Evolutionary conservation across 1,140 invertebrate species (phyloP).

Genomic region (Drosophila yakuba): DNA sequence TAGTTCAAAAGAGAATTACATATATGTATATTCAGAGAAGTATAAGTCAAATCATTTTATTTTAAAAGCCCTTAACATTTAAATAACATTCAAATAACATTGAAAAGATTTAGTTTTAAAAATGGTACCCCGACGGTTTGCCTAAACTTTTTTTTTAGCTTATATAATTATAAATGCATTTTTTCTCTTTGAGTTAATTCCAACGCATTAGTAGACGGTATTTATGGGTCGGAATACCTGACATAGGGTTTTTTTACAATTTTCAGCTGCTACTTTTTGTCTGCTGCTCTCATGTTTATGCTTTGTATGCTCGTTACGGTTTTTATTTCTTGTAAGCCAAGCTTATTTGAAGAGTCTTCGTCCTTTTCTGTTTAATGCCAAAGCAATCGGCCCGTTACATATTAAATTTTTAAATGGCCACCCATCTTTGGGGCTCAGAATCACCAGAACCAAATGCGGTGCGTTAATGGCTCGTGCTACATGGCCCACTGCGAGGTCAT

Average conservation of each 20-base stretch:
- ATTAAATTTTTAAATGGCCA: slow-evolving; percentile 72
- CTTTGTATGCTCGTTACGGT: slow-evolving; percentile 67
- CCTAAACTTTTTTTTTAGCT: neutral
- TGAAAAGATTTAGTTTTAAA: no score
- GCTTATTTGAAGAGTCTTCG: neutral
- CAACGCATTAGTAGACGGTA: neutral
- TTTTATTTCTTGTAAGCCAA: slow-evolving; percentile 24
- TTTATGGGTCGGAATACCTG: neutral
- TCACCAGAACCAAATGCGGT: slow-evolving; percentile 36
- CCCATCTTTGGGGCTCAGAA: neutral
- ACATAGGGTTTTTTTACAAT: neutral
- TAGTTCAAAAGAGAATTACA: no score
- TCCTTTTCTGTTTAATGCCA: slow-evolving; percentile 52
- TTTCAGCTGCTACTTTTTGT: slow-evolving; percentile 14
- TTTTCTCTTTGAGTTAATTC: no score
- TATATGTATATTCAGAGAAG: no score
- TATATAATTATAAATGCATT: no score
- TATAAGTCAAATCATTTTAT: no score
- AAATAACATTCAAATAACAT: no score
- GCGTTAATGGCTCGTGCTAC: slow-evolving; percentile 70
- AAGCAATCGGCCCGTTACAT: slow-evolving; percentile 62
- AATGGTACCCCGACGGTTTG: no score
- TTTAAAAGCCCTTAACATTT: no score
- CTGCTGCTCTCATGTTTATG: slow-evolving; percentile 42
- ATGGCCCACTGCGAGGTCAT: slow-evolving; percentile 63